Evolutionary conservation across 2,113 vertebrate species (phyloP).

Genomic region (Perccottus glenii): DNA sequence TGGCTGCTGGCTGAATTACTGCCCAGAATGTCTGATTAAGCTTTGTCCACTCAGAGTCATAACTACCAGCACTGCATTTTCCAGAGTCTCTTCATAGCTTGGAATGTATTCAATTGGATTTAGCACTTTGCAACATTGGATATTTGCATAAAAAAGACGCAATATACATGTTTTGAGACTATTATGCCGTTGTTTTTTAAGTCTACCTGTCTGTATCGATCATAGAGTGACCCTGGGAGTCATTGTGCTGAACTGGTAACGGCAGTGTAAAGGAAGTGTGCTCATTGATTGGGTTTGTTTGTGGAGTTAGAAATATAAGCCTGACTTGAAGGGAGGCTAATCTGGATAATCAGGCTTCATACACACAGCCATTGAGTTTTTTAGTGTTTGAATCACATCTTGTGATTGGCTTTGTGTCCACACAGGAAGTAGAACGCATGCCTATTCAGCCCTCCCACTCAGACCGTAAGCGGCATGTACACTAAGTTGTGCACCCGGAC

Average conservation of each 20-base stretch:
- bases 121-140: too few species aligned
- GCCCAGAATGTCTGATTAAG: slow-evolving; percentile 31
- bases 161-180: slow-evolving; percentile 42
- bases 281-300: slow-evolving; percentile 62
- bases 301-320: slow-evolving; percentile 31
- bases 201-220: slow-evolving; percentile 59
- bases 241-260: slow-evolving; percentile 61
- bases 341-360: slow-evolving; percentile 47
- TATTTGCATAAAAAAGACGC: too few species aligned
- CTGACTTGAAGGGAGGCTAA: slow-evolving; percentile 37
- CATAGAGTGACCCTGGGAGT: slow-evolving; percentile 35
- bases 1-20: slow-evolving; percentile 31
- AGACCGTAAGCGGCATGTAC: slow-evolving; percentile 10
- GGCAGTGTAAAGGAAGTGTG: slow-evolving; percentile 63
- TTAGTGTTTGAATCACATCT: slow-evolving; percentile 11
- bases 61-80: neutral
- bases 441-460: slow-evolving; percentile 32
- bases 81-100: slow-evolving; percentile 12
- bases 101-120: too few species aligned
- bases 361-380: slow-evolving; percentile 20
- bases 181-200: slow-evolving; percentile 16
- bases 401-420: slow-evolving; percentile 10
- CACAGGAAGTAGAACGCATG: slow-evolving; percentile 21
- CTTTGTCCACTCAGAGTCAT: neutral
- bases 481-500: neutral